These are phyloP conservation scores for Danio kyathit DNA, from an alignment of 2,797 vertebrate genomes.

Conservation along the genomic window DNA sequence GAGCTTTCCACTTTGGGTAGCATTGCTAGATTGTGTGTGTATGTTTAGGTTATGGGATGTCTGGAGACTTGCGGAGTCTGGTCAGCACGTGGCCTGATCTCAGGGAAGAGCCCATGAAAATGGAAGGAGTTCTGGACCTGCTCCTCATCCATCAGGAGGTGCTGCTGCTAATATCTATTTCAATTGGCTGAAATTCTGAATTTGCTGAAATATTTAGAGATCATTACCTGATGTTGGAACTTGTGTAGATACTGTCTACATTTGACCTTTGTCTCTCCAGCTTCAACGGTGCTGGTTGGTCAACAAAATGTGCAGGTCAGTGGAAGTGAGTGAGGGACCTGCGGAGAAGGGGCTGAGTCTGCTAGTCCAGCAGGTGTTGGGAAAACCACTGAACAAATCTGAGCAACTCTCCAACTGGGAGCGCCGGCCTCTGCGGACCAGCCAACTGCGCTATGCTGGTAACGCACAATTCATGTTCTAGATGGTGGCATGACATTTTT, in stretches of 20 bases:
- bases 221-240: not conserved
- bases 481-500: not conserved
- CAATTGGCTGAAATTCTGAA: not conserved
- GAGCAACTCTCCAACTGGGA: conserved; percentile 94
- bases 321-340: conserved; percentile 71
- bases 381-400: conserved; percentile 86
- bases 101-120: conserved; percentile 71
- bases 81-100: conserved; percentile 77
- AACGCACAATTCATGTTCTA: conserved; percentile 1
- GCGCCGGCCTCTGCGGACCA: conserved; percentile 82
- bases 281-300: conserved; percentile 67
- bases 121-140: conserved; percentile 81
- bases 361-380: conserved; percentile 85
- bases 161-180: conserved; percentile 15
- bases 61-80: conserved; percentile 84
- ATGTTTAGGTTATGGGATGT: conserved; percentile 85
- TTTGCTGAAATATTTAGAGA: too few species aligned
- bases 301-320: conserved; percentile 57
- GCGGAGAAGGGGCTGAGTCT: conserved; percentile 87
- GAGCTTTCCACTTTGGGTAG: not conserved
- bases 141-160: conserved; percentile 84
- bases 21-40: conserved; percentile 8
- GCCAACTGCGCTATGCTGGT: conserved; percentile 90
- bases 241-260: not conserved
- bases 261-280: conserved; percentile 55